These are phyloP conservation scores for Hypotaenidia philippensis DNA, from an alignment of 2,797 vertebrate genomes.

Conservation along the genomic window DNA sequence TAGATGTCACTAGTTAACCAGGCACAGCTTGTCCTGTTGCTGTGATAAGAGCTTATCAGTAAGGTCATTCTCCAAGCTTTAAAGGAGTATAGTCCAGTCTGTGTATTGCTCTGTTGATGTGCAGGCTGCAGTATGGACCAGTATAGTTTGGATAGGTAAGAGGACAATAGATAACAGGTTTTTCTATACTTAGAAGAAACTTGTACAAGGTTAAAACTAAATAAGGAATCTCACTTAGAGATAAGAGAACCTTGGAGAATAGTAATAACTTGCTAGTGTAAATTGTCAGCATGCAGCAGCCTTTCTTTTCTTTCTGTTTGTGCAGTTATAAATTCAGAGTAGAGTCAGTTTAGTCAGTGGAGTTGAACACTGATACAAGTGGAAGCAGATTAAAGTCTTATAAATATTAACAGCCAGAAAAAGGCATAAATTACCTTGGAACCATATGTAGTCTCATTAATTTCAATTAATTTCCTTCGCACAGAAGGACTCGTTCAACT, in stretches of 20 bases:
- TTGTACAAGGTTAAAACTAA: background rate
- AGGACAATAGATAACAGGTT: background rate
- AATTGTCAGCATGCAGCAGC: background rate
- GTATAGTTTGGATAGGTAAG: background rate
- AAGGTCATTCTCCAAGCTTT: background rate
- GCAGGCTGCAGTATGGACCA: background rate
- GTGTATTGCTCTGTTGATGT: background rate
- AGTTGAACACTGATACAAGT: slow-evolving; percentile 1
- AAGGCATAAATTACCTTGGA: slow-evolving; percentile 41
- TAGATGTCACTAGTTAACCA: background rate
- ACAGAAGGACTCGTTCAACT: slow-evolving; percentile 35
- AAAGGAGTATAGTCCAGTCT: background rate
- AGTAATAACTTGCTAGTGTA: background rate
- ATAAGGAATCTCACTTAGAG: background rate
- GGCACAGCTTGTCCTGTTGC: background rate
- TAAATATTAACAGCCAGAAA: slow-evolving; percentile 53
- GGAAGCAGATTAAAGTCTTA: slow-evolving; percentile 56
- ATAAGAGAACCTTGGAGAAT: background rate
- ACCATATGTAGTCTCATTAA: slow-evolving; percentile 53
- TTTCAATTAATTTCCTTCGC: slow-evolving; percentile 66
- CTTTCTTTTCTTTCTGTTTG: background rate
- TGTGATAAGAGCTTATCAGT: background rate
- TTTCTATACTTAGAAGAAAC: background rate
- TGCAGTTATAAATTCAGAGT: background rate
- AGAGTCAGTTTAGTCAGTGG: background rate